Base-by-base conservation (phyloP, 2,888 invertebrate genomes). In the Cantharis rufa region DNA sequence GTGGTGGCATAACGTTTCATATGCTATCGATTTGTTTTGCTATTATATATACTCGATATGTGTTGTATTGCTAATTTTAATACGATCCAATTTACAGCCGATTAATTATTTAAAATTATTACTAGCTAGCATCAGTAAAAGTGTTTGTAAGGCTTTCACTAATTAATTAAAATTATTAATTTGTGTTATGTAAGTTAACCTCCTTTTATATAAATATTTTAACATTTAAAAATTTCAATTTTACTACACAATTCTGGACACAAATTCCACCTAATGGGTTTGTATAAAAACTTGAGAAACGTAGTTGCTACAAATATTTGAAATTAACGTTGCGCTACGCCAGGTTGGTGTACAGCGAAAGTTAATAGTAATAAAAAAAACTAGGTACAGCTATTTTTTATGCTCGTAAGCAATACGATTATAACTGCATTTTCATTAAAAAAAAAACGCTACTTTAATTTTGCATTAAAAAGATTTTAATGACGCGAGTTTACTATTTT, bases 31-130 rank as follows among this genome's bases (percentile, higher is more conserved):
- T 18, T 16, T 16, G 1, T 2, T 16, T 16, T 2, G 1, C 2
- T 16, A 2, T 2, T 16, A 16, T 16, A 16, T 16, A 16, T 5
- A 3, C 21, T 0, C 3, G 21, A 4, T 21, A 21, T 3, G 4
- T 5, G 3, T 21, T 3, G 4, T 5, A 21, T 21, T 5, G 32
- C n/a, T 48, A 48, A 48, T 48, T 48, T 48, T 64, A 64, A 13
- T 10, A 64, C 18, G 63, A 15, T 63, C 15, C 11, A 13, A 18
- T 63, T 63, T 15, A 15, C 18, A 18, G 15, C 18, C 18, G 18
- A 15, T 64, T 64, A 64, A 64, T 64, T 64, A 64, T 64, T 64
- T 64, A 64, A 64, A 64, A 64, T 64, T 66, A 24, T 18, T 66
- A 66, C 24, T n/a, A n/a, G n/a, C 24, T 48, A n/a, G 7, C 48